Conservation (phyloP, 30 jellyfish, hydroid and myxozoan genomes). For the Aurelia sp. region DNA sequence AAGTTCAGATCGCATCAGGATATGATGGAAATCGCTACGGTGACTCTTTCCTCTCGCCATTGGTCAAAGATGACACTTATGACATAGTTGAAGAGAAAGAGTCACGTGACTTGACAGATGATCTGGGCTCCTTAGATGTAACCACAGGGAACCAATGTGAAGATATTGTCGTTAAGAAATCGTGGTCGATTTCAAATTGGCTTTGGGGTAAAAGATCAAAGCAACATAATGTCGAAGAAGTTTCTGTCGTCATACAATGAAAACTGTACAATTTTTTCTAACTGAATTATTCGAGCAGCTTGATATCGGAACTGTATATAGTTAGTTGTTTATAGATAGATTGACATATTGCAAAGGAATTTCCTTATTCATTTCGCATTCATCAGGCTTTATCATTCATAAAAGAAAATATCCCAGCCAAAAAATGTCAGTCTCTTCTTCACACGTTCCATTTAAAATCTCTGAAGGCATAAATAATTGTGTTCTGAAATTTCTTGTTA, state of each 20-base stretch:
- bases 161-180: constrained; percentile 54
- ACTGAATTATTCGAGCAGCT: no score
- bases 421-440: no score
- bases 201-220: constrained; percentile 25
- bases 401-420: no score
- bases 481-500: no score
- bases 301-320: no score
- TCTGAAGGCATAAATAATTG: no score
- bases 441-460: no score
- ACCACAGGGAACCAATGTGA: constrained; percentile 3
- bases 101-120: background rate
- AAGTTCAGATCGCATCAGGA: constrained; percentile 43
- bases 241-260: constrained; percentile 39
- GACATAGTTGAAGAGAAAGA: background rate
- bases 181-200: constrained; percentile 73
- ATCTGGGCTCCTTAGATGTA: background rate
- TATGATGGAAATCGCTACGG: constrained; percentile 23
- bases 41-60: constrained; percentile 54
- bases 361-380: no score
- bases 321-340: no score
- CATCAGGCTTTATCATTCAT: no score
- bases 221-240: constrained; percentile 13
- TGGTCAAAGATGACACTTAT: constrained; percentile 1
- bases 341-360: no score
- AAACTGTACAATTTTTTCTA: no score